phyloP scores from a whole-genome alignment of 2,797 vertebrate species.

The Lagocephalus sceleratus region DNA sequence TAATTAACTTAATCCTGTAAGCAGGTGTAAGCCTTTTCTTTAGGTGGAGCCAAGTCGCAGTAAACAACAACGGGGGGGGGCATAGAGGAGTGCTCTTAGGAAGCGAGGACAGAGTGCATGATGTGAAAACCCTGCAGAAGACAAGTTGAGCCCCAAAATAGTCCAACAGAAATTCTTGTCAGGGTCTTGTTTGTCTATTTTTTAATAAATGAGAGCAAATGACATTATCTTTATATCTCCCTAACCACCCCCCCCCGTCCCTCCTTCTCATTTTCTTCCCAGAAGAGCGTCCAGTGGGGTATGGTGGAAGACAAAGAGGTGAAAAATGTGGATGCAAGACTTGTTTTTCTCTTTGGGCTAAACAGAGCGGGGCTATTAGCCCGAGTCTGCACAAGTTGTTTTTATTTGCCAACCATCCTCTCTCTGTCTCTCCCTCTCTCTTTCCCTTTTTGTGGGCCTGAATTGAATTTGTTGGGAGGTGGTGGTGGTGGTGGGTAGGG shows the following conservation, averaged over 20 bases:
- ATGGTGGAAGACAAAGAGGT: conserved; percentile 56
- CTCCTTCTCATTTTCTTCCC: conserved; percentile 46
- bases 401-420: conserved; percentile 65
- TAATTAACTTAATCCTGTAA: conserved; percentile 88
- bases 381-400: conserved; percentile 63
- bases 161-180: conserved; percentile 16
- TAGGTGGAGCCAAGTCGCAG: conserved; percentile 74
- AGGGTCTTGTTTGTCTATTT: no score
- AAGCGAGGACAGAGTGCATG: conserved; percentile 57
- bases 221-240: conserved; percentile 55
- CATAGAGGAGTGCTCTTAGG: conserved; percentile 65
- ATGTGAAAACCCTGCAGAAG: conserved; percentile 9
- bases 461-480: conserved; percentile 59
- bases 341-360: conserved; percentile 62
- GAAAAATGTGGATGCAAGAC: conserved; percentile 55
- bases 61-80: conserved; percentile 57
- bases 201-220: not conserved
- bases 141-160: conserved; percentile 57
- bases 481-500: conserved; percentile 10
- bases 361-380: conserved; percentile 56
- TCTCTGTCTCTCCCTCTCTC: conserved; percentile 55
- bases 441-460: conserved; percentile 53
- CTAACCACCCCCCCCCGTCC: conserved; percentile 46
- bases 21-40: conserved; percentile 82
- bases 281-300: conserved; percentile 52